Evolutionary conservation across 2,113 vertebrate genomes (phyloP).

Genomic region (Rattus rattus): DNA sequence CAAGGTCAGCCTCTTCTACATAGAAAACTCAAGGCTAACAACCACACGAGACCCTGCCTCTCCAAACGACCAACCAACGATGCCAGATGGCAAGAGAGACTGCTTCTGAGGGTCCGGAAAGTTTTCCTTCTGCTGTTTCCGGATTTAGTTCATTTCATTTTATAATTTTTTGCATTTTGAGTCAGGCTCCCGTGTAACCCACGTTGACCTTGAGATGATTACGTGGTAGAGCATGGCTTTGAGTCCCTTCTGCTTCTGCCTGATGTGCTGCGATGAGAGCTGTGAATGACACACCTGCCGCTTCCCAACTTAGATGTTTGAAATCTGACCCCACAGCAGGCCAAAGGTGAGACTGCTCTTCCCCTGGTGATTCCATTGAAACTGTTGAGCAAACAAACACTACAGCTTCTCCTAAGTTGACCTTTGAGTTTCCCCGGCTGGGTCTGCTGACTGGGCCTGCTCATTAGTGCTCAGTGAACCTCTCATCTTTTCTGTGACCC

Average conservation of each 20-base stretch:
- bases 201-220: neutral
- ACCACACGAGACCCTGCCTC: neutral
- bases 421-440: neutral
- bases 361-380: neutral
- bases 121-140: constrained; percentile 8
- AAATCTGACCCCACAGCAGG: neutral
- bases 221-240: neutral
- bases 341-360: neutral
- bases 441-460: neutral
- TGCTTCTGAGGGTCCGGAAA: neutral
- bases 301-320: constrained; percentile 5
- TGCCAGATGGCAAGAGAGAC: neutral
- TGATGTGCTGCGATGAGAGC: neutral
- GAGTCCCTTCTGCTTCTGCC: neutral
- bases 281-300: neutral
- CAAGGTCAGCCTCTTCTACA: neutral
- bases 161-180: neutral
- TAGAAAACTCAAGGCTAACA: neutral
- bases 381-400: neutral
- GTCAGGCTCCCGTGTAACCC: neutral
- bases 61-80: neutral
- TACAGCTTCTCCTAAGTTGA: neutral
- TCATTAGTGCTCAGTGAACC: neutral
- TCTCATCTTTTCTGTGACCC: neutral
- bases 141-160: neutral